Evolutionary conservation across 2,113 vertebrate genomes (phyloP).

Genomic region (Muntiacus reevesi): DNA sequence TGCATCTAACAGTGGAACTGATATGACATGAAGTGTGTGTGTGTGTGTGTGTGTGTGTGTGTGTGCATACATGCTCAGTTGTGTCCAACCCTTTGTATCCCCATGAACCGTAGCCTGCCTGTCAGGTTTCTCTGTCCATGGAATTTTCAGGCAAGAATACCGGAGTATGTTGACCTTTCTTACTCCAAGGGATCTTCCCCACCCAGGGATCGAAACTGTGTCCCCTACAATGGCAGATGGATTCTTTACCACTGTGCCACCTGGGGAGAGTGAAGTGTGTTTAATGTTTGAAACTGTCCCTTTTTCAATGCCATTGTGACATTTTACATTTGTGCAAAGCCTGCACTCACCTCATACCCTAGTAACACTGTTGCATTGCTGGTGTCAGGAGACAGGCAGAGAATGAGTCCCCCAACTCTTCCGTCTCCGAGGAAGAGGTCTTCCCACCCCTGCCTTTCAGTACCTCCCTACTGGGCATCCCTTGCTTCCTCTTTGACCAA

Average conservation of each 20-base stretch:
- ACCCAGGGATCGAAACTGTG: neutral
- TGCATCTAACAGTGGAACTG: fast-evolving
- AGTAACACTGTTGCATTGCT: neutral
- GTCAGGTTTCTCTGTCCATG: neutral
- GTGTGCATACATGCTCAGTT: neutral
- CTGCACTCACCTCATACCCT: too few relatives aligned
- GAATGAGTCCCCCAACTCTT: neutral
- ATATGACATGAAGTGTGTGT: neutral
- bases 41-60: neutral
- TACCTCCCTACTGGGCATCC: neutral
- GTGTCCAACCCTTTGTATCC: neutral
- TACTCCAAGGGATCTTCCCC: neutral
- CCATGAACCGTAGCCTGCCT: neutral
- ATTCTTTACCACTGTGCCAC: neutral
- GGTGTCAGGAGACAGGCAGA: neutral
- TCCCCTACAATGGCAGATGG: neutral
- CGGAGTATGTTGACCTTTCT: neutral
- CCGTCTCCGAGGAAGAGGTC: neutral
- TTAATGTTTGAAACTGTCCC: neutral
- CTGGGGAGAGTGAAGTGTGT: neutral
- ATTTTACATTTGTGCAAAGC: neutral
- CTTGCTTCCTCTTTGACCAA: neutral
- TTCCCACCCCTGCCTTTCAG: neutral
- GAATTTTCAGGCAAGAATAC: neutral
- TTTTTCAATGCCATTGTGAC: neutral